These are phyloP conservation scores for Dermatemys mawii DNA, from an alignment of 2,113 vertebrate genomes.

Conservation along the genomic window DNA sequence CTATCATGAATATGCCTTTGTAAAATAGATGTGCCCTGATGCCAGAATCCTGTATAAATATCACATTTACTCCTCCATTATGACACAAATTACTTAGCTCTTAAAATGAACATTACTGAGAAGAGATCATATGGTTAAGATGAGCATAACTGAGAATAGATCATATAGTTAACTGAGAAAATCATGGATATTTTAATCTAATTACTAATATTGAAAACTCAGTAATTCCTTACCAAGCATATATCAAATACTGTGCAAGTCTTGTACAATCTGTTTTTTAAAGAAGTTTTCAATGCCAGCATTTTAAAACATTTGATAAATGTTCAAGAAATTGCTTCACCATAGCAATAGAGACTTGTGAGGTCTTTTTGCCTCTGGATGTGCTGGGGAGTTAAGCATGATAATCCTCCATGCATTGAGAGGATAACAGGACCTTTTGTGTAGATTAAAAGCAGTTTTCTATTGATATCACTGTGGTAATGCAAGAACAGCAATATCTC, in stretches of 20 bases:
- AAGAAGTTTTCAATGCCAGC: not conserved
- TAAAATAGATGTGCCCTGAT: not conserved
- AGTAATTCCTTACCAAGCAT: not conserved
- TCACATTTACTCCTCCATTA: not conserved
- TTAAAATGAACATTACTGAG: not conserved
- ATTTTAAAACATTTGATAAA: constrained; percentile 25
- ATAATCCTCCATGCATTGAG: constrained; percentile 68
- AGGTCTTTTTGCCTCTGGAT: constrained; percentile 47
- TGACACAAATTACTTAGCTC: not conserved
- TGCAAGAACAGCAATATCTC: constrained; percentile 74
- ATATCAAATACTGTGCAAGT: not conserved
- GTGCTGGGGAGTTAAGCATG: constrained; percentile 61
- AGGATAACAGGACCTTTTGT: constrained; percentile 73
- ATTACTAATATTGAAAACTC: not conserved
- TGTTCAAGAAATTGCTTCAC: constrained; percentile 40
- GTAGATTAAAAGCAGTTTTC: constrained; percentile 77
- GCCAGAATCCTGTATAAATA: not conserved
- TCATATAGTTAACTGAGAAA: constrained; percentile 2
- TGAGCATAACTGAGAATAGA: not conserved
- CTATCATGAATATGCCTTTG: not conserved
- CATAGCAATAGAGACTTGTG: constrained; percentile 8
- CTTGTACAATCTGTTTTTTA: not conserved
- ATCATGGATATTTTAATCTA: constrained; percentile 36
- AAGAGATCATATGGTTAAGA: not conserved
- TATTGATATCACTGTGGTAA: constrained; percentile 74